A percentile compares a stretch with the other conserved stretches of the same genome.
Evolutionary conservation across 2,888 invertebrate genomes (phyloP).

Genomic region (Lampropteryx suffumata): DNA sequence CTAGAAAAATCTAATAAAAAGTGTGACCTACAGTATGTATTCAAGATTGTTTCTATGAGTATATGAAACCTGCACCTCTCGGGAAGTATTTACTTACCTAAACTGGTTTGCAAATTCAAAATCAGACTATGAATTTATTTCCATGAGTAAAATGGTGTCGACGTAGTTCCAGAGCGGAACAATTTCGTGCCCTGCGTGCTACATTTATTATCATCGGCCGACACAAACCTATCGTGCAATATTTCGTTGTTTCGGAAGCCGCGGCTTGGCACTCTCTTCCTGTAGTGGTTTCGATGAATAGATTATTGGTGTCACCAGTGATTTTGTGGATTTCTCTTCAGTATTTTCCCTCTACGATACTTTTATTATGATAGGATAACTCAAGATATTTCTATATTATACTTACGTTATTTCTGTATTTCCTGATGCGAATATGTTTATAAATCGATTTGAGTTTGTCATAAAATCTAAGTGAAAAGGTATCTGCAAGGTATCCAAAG

Average conservation of each 20-base stretch:
- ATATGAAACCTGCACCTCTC: too few relatives aligned
- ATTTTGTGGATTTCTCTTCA: conserved; percentile 8
- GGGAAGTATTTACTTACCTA: not conserved
- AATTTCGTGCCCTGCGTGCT: conserved; percentile 10
- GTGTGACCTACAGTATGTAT: too few relatives aligned
- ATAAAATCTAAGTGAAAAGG: too few relatives aligned
- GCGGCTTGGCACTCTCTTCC: conserved; percentile 21
- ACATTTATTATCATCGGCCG: conserved; percentile 22
- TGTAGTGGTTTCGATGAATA: conserved; percentile 17
- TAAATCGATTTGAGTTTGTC: too few relatives aligned
- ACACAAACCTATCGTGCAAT: conserved; percentile 19
- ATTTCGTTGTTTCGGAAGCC: conserved; percentile 28
- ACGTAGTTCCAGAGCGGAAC: conserved; percentile 4
- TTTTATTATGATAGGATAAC: too few relatives aligned
- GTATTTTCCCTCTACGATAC: too few relatives aligned
- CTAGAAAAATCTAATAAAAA: too few relatives aligned
- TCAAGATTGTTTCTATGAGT: too few relatives aligned
- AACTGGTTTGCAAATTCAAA: conserved; percentile 7
- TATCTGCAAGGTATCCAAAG: too few relatives aligned
- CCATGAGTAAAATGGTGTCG: conserved; percentile 10
- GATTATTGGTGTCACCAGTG: conserved; percentile 12
- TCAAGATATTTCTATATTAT: too few relatives aligned
- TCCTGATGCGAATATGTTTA: too few relatives aligned
- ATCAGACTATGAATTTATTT: conserved; percentile 12
- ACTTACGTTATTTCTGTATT: too few relatives aligned